Conservation (phyloP, 2,113 vertebrate species). For the Callopanchax toddi region DNA sequence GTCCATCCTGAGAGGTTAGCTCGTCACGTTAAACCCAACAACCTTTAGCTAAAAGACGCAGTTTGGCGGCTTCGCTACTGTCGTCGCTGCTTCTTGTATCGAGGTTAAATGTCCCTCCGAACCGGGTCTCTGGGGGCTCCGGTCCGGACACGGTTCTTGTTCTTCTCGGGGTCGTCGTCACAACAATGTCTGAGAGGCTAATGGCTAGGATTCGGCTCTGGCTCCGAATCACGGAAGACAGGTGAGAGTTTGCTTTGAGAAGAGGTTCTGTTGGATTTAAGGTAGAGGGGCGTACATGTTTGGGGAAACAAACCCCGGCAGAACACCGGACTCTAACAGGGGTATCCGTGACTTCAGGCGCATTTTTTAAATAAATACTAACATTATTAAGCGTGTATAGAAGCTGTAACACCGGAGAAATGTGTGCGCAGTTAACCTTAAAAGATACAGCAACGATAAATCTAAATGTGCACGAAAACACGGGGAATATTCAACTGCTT, state of each 20-base stretch:
- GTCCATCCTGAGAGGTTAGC: not conserved
- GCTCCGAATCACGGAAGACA: not conserved
- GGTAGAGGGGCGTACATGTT: too few species aligned
- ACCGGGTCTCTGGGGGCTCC: not conserved
- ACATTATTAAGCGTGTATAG: not conserved
- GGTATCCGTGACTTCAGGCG: conserved; percentile 46
- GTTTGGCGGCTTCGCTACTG: too few species aligned
- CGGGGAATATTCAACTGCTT: conserved; percentile 49
- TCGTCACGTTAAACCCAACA: not conserved
- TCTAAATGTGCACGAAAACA: not conserved
- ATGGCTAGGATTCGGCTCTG: not conserved
- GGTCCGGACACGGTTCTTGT: not conserved
- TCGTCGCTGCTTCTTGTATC: not conserved
- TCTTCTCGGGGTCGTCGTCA: not conserved
- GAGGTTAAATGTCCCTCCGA: not conserved
- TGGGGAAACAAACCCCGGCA: conserved; percentile 18
- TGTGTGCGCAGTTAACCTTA: rapidly evolving
- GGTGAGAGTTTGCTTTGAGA: too few species aligned
- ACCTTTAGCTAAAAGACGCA: too few species aligned
- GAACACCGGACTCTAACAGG: conserved; percentile 34
- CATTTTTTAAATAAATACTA: conserved; percentile 3
- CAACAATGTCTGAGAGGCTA: not conserved
- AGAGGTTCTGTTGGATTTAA: too few species aligned
- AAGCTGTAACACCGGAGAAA: rapidly evolving
- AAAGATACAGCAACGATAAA: not conserved